phyloP scores from a whole-genome alignment of 2,113 vertebrate genomes.

The Nibea albiflora region DNA sequence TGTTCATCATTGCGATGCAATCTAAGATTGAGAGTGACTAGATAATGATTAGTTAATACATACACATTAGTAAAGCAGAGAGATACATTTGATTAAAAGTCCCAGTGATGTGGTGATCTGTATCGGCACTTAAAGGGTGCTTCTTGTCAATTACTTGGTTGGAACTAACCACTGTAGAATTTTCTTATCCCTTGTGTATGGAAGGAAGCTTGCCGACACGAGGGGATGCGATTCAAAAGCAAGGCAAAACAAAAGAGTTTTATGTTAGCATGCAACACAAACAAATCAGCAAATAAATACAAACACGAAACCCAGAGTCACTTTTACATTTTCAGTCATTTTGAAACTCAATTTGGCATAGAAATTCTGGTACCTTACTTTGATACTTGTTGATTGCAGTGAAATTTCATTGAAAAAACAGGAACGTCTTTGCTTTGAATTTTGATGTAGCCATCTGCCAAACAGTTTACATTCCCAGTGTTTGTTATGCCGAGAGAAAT shows the following conservation, averaged over 20 bases:
- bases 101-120: no score
- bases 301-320: slow-evolving; percentile 3
- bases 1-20: no score
- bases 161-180: no score
- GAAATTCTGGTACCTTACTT: not conserved
- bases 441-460: slow-evolving; percentile 59
- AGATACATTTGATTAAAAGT: no score
- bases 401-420: slow-evolving; percentile 5
- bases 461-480: slow-evolving; percentile 27
- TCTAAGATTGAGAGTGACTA: no score
- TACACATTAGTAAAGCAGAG: no score
- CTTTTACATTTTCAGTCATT: slow-evolving; percentile 13
- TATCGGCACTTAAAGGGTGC: no score
- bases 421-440: slow-evolving; percentile 5
- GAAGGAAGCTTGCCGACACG: slow-evolving; percentile 14
- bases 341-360: slow-evolving; percentile 5
- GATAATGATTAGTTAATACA: no score
- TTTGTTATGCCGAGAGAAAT: slow-evolving; percentile 24
- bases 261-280: not conserved
- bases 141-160: no score
- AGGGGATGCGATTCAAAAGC: slow-evolving; percentile 16
- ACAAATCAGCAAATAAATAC: slow-evolving; percentile 39
- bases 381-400: slow-evolving; percentile 11
- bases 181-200: slow-evolving; percentile 38
- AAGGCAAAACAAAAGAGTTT: not conserved